Percentiles rank a stretch among this genome's conserved stretches.
Conservation (phyloP, 2,113 vertebrate genomes). For the Rattus norvegicus region DNA sequence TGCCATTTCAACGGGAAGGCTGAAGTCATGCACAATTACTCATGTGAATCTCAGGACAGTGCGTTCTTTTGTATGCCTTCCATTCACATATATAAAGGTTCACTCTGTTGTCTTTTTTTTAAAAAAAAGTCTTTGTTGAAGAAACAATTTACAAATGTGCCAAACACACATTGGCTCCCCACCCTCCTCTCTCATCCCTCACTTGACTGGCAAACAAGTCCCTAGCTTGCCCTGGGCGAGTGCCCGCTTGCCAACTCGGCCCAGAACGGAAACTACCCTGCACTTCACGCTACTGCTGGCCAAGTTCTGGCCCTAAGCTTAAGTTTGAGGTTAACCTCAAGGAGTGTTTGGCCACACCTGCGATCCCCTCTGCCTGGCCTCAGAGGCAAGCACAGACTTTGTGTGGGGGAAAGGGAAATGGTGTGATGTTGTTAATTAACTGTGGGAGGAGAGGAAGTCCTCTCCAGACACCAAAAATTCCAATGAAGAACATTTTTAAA, state of each 20-base stretch:
- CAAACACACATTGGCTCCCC: slow-evolving; percentile 68
- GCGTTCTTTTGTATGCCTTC: slow-evolving; percentile 65
- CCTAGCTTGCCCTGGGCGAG: slow-evolving; percentile 15
- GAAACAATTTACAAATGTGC: slow-evolving; percentile 79
- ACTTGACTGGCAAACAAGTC: slow-evolving; percentile 59
- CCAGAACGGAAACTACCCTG: background rate
- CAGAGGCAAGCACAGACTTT: slow-evolving; percentile 28
- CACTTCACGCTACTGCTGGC: background rate
- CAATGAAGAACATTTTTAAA: slow-evolving; percentile 63
- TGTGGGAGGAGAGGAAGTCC: slow-evolving; percentile 67
- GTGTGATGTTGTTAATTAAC: slow-evolving; percentile 69
- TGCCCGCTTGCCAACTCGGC: background rate
- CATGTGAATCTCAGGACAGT: slow-evolving; percentile 72
- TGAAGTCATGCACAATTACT: slow-evolving; percentile 78
- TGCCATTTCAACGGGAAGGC: slow-evolving; percentile 66
- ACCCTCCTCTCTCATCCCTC: slow-evolving; percentile 28
- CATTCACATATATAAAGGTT: slow-evolving; percentile 74
- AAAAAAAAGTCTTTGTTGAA: slow-evolving; percentile 72
- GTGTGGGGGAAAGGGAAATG: slow-evolving; percentile 65
- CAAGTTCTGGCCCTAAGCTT: background rate
- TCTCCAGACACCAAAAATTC: slow-evolving; percentile 68
- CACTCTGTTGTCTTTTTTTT: slow-evolving; percentile 45
- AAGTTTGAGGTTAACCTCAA: slow-evolving; percentile 78
- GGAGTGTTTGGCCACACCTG: slow-evolving; percentile 61
- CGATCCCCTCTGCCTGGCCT: slow-evolving; percentile 31